These are phyloP conservation scores for Dolichomitus sp. DNA, from an alignment of 2,888 invertebrate genomes.

Conservation along the genomic window DNA sequence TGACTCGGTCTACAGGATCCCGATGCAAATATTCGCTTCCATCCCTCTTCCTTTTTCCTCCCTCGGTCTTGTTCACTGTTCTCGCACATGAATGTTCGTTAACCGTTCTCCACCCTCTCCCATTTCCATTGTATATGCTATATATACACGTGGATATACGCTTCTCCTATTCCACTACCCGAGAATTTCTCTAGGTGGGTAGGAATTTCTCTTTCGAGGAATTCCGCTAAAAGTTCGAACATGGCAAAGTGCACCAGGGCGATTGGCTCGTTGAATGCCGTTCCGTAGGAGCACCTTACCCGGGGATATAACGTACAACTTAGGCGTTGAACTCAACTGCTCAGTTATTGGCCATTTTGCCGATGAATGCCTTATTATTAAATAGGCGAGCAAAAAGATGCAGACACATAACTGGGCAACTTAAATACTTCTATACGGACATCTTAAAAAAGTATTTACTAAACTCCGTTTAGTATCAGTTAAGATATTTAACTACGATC, in stretches of 20 bases:
- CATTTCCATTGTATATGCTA: conserved; percentile 18
- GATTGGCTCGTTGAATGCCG: conserved; percentile 17
- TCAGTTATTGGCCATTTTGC: neutral
- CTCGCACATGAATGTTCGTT: conserved; percentile 38
- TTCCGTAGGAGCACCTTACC: neutral
- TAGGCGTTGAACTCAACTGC: neutral
- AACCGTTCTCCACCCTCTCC: conserved; percentile 25
- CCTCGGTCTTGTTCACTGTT: conserved; percentile 19
- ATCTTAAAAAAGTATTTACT: neutral
- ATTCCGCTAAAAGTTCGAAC: conserved; percentile 24
- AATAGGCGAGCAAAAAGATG: neutral
- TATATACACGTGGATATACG: neutral
- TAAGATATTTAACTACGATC: neutral
- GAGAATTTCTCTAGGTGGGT: conserved; percentile 30
- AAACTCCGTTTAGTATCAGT: neutral
- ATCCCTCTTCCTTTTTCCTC: conserved; percentile 29
- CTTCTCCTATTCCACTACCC: neutral
- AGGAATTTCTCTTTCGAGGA: conserved; percentile 39
- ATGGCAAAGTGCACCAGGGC: neutral
- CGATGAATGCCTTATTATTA: neutral
- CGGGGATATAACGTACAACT: neutral
- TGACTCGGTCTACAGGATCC: conserved; percentile 4
- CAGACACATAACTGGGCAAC: neutral
- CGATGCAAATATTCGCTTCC: conserved; percentile 52
- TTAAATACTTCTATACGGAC: neutral